phyloP scores from a whole-genome alignment of 2,113 vertebrate species.

The Ceuthmochares aereus region DNA sequence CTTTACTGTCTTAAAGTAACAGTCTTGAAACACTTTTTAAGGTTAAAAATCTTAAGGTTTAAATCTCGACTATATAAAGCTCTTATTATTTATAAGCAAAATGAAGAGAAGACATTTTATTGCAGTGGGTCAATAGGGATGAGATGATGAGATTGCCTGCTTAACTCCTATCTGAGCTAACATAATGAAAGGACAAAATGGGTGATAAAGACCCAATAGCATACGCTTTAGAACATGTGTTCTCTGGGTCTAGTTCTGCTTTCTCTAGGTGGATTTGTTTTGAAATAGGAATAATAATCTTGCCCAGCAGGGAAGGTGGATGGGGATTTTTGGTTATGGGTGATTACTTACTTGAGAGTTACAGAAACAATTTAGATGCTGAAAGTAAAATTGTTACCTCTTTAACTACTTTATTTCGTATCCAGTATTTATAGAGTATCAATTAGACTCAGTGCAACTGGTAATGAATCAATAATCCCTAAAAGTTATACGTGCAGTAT shows the following conservation, averaged over 20 bases:
- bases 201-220: neutral
- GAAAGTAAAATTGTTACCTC: neutral
- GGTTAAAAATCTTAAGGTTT: neutral
- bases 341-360: neutral
- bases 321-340: neutral
- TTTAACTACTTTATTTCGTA: neutral
- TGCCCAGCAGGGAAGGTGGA: neutral
- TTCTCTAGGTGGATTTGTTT: neutral
- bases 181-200: neutral
- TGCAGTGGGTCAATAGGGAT: neutral
- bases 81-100: neutral
- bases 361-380: neutral
- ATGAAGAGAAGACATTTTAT: neutral
- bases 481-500: neutral
- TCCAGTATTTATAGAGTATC: neutral
- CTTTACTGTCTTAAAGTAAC: conserved; percentile 10
- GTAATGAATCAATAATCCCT: neutral
- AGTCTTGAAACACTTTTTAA: neutral
- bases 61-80: neutral
- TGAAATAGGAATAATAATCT: neutral
- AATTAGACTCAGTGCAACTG: neutral
- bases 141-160: neutral
- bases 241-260: neutral
- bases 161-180: neutral
- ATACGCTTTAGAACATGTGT: neutral